phyloP scores from a whole-genome alignment of 2,797 vertebrate genomes.

The Chelon auratus region DNA sequence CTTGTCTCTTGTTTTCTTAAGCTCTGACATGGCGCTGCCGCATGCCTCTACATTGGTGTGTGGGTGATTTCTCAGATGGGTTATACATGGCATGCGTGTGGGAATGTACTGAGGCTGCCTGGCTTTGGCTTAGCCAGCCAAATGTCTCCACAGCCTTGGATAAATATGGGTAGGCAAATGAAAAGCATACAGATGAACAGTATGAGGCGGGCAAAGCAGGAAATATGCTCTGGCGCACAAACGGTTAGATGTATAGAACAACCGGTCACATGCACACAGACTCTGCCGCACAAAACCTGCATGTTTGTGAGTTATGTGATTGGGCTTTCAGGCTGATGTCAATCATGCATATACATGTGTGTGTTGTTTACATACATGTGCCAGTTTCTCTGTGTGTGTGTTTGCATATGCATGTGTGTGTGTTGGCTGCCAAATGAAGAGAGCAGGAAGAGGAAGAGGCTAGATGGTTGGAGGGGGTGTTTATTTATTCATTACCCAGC shows the following conservation, averaged over 20 bases:
- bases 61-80: slow-evolving; percentile 59
- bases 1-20: slow-evolving; percentile 53
- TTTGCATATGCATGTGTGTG: slow-evolving; percentile 38
- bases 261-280: slow-evolving; percentile 19
- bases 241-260: slow-evolving; percentile 35
- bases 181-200: slow-evolving; percentile 30
- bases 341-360: slow-evolving; percentile 72
- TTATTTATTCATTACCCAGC: slow-evolving; percentile 88
- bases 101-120: slow-evolving; percentile 51
- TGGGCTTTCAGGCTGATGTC: slow-evolving; percentile 65
- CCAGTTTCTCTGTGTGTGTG: slow-evolving; percentile 47
- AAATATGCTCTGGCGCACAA: slow-evolving; percentile 23
- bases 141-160: slow-evolving; percentile 41
- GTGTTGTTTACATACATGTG: slow-evolving; percentile 66
- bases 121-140: slow-evolving; percentile 20
- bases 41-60: slow-evolving; percentile 33
- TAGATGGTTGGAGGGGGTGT: slow-evolving; percentile 85
- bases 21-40: slow-evolving; percentile 50
- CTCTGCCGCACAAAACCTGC: slow-evolving; percentile 27
- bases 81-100: slow-evolving; percentile 45
- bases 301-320: slow-evolving; percentile 46
- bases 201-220: slow-evolving; percentile 27
- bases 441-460: slow-evolving; percentile 80
- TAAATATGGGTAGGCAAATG: slow-evolving; percentile 57
- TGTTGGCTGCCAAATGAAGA: slow-evolving; percentile 65